These are phyloP conservation scores for Microchrysa polita DNA, from an alignment of 2,888 invertebrate species.

Conservation along the genomic window DNA sequence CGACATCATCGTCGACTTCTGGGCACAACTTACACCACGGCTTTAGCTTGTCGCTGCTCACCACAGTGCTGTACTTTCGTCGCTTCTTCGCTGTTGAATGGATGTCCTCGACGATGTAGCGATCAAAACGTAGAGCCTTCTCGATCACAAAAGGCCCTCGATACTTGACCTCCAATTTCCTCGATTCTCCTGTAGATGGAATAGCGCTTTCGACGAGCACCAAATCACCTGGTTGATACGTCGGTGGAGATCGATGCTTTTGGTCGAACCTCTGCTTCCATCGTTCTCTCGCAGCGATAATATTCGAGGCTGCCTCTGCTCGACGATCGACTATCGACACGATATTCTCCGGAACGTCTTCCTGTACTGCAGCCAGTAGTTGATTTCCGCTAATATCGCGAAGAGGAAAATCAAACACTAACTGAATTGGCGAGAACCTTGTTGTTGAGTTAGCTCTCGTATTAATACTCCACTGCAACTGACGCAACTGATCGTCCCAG, in stretches of 20 bases:
- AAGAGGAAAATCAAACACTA: no score
- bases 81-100: not conserved
- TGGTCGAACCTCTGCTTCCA: not conserved
- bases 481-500: not conserved
- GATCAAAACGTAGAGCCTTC: not conserved
- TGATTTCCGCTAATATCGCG: not conserved
- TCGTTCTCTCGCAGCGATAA: not conserved
- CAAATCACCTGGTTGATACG: not conserved
- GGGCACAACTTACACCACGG: not conserved
- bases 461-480: not conserved
- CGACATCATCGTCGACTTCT: not conserved
- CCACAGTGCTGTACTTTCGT: not conserved
- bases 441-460: not conserved
- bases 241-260: not conserved
- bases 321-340: not conserved
- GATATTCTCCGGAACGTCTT: not conserved
- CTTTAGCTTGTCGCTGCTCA: no score
- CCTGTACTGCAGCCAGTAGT: not conserved
- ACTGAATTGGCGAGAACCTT: not conserved
- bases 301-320: not conserved
- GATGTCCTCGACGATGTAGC: not conserved
- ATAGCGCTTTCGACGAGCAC: not conserved
- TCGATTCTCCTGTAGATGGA: not conserved
- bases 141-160: not conserved
- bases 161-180: not conserved